Conservation (phyloP, 2,797 vertebrate species). For the Pagetopsis macropterus region DNA sequence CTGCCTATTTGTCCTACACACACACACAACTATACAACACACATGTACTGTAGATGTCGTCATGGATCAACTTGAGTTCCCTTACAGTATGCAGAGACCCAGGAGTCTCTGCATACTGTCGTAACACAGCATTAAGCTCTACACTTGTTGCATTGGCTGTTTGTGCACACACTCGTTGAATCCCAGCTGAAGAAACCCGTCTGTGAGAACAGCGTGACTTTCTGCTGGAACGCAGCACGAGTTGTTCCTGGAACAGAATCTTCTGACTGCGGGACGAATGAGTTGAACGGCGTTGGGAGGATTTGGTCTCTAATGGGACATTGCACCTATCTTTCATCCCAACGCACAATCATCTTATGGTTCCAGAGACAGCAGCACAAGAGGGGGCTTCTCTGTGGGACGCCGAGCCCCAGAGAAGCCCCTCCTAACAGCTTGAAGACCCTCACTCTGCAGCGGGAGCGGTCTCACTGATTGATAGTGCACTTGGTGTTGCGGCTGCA, state of each 20-base stretch:
- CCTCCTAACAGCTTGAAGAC: neutral
- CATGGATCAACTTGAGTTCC: no score
- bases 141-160: neutral
- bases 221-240: neutral
- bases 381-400: constrained; percentile 4
- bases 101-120: no score
- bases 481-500: constrained; percentile 38
- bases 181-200: neutral
- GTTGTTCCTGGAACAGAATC: neutral
- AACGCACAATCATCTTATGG: constrained; percentile 2
- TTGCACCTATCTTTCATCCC: constrained; percentile 1
- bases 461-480: constrained; percentile 45
- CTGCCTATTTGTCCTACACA: no score
- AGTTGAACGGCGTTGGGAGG: neutral
- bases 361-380: constrained; percentile 25
- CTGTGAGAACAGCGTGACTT: neutral
- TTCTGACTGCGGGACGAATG: neutral
- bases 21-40: no score
- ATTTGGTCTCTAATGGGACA: neutral
- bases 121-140: no score
- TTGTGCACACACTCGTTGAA: neutral
- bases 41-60: no score
- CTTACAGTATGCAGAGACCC: no score
- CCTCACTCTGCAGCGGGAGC: constrained; percentile 32
- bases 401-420: neutral